These are phyloP conservation scores for Emmelina monodactyla DNA, from an alignment of 2,888 invertebrate species.

Conservation along the genomic window DNA sequence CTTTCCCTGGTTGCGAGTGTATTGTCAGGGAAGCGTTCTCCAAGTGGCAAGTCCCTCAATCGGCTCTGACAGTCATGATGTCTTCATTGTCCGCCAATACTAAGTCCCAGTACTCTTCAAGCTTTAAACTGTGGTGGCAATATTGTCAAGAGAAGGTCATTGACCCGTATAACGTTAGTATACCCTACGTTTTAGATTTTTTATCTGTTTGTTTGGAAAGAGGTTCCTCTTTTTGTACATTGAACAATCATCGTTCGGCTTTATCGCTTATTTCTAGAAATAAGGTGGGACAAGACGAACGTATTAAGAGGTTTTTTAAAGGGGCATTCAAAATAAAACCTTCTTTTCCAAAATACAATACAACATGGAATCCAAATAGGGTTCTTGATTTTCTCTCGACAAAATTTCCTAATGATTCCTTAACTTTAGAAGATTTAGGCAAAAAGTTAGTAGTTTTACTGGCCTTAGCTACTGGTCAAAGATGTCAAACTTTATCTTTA, in stretches of 20 bases:
- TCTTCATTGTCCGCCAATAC: slow-evolving; percentile 2
- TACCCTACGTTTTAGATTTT: background rate
- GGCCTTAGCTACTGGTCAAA: slow-evolving; percentile 13
- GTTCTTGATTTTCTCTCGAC: slow-evolving; percentile 9
- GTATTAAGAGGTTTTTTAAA: slow-evolving; percentile 11
- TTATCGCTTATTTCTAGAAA: slow-evolving; percentile 1
- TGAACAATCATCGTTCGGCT: slow-evolving; percentile 2
- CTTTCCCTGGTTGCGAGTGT: slow-evolving; percentile 2
- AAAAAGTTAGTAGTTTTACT: slow-evolving; percentile 18
- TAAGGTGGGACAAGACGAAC: slow-evolving; percentile 5
- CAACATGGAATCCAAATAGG: slow-evolving; percentile 19
- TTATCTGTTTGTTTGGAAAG: background rate
- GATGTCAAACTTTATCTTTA: slow-evolving; percentile 15
- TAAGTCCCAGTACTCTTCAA: background rate
- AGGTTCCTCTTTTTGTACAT: background rate
- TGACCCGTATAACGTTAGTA: background rate
- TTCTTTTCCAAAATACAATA: slow-evolving; percentile 14
- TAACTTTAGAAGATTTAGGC: slow-evolving; percentile 4
- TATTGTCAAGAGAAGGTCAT: too few relatives aligned
- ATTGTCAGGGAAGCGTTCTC: slow-evolving; percentile 1
- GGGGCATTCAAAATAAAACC: slow-evolving; percentile 9
- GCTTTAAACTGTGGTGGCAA: slow-evolving; percentile 1
- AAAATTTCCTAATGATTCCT: background rate
- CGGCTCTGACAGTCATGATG: background rate
- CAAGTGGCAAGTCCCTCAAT: background rate